These are phyloP conservation scores for Lycocorax pyrrhopterus DNA, from an alignment of 2,113 vertebrate species.

Conservation along the genomic window DNA sequence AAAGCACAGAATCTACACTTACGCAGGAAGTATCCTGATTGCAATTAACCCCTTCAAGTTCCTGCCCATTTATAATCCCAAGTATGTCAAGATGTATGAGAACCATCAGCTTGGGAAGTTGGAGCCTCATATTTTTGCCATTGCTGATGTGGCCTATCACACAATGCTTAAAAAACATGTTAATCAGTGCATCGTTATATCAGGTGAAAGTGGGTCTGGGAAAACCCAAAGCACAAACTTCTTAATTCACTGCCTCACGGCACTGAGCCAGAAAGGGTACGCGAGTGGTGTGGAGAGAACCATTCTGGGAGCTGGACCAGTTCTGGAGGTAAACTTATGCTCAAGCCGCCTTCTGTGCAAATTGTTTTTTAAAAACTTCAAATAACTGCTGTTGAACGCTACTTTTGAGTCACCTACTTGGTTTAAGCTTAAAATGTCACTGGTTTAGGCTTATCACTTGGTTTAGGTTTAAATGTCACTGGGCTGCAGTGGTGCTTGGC, in stretches of 20 bases:
- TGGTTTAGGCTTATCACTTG: neutral
- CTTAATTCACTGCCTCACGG: conserved; percentile 92
- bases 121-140: conserved; percentile 91
- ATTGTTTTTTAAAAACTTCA: neutral
- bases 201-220: conserved; percentile 91
- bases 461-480: neutral
- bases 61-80: conserved; percentile 93
- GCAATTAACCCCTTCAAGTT: conserved; percentile 94
- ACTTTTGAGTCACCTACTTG: neutral
- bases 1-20: conserved; percentile 90
- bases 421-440: neutral
- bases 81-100: conserved; percentile 92
- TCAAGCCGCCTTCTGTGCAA: neutral
- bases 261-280: conserved; percentile 90
- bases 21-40: conserved; percentile 86
- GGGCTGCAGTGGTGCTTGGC: neutral
- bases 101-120: conserved; percentile 88
- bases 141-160: conserved; percentile 86
- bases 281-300: conserved; percentile 87
- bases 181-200: conserved; percentile 92
- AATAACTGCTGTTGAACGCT: neutral
- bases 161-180: conserved; percentile 83
- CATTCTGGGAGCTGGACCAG: conserved; percentile 89
- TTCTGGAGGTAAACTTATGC: conserved; percentile 86
- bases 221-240: conserved; percentile 96